phyloP scores from a whole-genome alignment of 1,140 invertebrate species.

The Limonius californicus region DNA sequence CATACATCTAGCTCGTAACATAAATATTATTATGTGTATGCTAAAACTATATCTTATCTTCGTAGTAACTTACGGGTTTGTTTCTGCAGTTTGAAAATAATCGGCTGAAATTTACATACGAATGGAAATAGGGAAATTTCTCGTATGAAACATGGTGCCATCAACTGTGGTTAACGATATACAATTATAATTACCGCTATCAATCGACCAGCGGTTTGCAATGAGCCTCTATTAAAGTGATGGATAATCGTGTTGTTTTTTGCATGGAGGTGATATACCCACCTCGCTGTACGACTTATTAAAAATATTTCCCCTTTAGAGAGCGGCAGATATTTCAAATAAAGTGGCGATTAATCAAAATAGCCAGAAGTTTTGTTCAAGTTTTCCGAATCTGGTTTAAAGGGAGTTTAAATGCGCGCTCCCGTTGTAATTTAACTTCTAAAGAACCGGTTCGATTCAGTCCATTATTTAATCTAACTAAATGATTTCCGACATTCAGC shows the following conservation, averaged over 20 bases:
- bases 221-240: conserved; percentile 37
- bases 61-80: neutral
- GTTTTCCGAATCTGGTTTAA: neutral
- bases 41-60: no score
- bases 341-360: neutral
- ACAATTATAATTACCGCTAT: conserved; percentile 36
- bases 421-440: conserved; percentile 14
- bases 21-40: neutral
- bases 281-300: neutral
- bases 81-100: neutral
- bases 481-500: conserved; percentile 25
- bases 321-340: neutral
- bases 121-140: conserved; percentile 26
- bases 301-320: conserved; percentile 11
- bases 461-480: conserved; percentile 19
- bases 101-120: conserved; percentile 27
- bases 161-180: conserved; percentile 37
- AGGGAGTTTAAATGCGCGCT: neutral
- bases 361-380: neutral
- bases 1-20: neutral
- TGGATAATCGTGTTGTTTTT: conserved; percentile 24
- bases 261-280: neutral
- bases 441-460: conserved; percentile 21
- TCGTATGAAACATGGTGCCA: conserved; percentile 33
- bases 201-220: conserved; percentile 32